Conservation (phyloP, 2,113 vertebrate species). For the Gorsachius goisagi region DNA sequence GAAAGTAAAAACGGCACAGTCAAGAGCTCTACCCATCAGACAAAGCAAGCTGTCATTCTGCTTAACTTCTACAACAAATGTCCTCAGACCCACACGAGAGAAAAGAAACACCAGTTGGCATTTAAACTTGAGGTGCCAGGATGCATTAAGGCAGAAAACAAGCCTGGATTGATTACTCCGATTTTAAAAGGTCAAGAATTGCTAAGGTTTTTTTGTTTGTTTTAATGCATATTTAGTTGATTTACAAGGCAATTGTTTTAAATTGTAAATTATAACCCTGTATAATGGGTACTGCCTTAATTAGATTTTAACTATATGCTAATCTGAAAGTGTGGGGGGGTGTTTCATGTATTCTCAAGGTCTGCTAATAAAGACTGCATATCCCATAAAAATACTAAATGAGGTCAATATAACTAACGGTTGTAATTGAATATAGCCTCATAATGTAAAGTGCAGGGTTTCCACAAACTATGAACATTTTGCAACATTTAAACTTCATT, state of each 20-base stretch:
- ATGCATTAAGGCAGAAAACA: conserved; percentile 63
- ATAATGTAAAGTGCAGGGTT: background rate
- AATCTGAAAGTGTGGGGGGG: background rate
- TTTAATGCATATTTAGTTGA: conserved; percentile 51
- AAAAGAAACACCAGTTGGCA: conserved; percentile 66
- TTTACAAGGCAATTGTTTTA: conserved; percentile 56
- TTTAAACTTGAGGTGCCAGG: conserved; percentile 67
- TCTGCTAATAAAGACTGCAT: background rate
- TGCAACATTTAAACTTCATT: conserved; percentile 23
- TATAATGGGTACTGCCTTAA: conserved; percentile 35
- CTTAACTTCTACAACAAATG: conserved; percentile 72
- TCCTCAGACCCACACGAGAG: conserved; percentile 54
- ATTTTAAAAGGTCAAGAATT: conserved; percentile 74
- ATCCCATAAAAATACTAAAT: background rate
- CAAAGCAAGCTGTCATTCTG: conserved; percentile 74
- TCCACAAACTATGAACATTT: conserved; percentile 15
- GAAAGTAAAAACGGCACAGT: conserved; percentile 69
- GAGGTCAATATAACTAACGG: background rate
- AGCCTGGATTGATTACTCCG: conserved; percentile 62
- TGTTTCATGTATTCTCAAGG: background rate
- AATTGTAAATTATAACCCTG: conserved; percentile 52
- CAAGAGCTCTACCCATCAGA: conserved; percentile 71
- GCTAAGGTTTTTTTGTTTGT: conserved; percentile 48
- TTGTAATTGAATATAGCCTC: conserved; percentile 11
- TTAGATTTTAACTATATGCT: conserved; percentile 44